Evolutionary conservation across 2,797 vertebrate genomes (phyloP).

Genomic region (Glossophaga mutica): DNA sequence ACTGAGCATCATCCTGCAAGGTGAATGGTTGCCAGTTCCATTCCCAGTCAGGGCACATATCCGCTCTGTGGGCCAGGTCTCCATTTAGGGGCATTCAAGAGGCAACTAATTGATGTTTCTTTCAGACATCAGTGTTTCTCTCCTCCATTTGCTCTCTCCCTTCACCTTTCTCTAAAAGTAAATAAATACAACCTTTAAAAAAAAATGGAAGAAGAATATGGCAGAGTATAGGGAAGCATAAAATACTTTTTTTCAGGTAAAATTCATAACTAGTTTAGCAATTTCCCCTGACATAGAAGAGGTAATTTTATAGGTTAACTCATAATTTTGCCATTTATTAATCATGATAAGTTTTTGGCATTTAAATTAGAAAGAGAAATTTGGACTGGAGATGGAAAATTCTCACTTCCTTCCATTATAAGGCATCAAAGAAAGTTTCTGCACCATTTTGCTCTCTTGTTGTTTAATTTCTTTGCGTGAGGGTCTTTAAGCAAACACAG

Average conservation of each 20-base stretch:
- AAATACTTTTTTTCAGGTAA: background rate
- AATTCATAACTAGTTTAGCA: background rate
- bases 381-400: background rate
- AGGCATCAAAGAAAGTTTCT: background rate
- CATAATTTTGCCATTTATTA: background rate
- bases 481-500: background rate
- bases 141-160: no score
- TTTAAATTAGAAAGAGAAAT: background rate
- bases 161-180: no score
- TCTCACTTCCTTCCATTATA: background rate
- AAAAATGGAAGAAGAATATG: background rate
- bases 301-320: background rate
- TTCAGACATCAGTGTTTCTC: no score
- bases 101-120: no score
- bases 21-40: no score
- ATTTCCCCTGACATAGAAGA: background rate
- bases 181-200: background rate
- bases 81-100: no score
- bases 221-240: background rate
- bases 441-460: background rate
- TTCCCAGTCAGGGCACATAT: no score
- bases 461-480: background rate
- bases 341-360: background rate
- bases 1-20: no score
- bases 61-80: no score